phyloP scores from a whole-genome alignment of 2,797 vertebrate genomes.

The Philypnodon macrostomus region DNA sequence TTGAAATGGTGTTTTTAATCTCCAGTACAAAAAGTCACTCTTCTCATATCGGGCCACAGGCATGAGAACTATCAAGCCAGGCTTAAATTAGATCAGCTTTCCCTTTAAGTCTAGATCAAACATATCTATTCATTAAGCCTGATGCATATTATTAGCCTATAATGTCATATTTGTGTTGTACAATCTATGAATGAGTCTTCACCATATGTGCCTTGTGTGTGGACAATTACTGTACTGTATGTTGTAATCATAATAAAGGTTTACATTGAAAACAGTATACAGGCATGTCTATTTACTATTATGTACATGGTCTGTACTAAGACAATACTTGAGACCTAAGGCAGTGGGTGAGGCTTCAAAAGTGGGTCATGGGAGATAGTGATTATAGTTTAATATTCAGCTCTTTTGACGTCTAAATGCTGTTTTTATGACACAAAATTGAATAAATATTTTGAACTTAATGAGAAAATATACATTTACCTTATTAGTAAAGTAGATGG shows the following conservation, averaged over 20 bases:
- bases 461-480: no score
- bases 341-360: no score
- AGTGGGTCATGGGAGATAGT: no score
- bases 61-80: conserved; percentile 48
- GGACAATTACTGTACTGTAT: conserved; percentile 31
- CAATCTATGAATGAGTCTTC: conserved; percentile 42
- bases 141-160: conserved; percentile 12
- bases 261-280: conserved; percentile 77
- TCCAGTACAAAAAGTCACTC: conserved; percentile 46
- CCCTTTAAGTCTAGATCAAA: conserved; percentile 40
- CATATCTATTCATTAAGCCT: conserved; percentile 19
- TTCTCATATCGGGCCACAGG: conserved; percentile 54
- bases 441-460: no score
- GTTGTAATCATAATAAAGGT: conserved; percentile 74
- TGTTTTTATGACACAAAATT: no score
- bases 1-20: conserved; percentile 75
- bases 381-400: no score
- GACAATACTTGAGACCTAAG: no score
- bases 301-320: no score
- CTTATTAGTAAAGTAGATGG: no score
- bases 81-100: conserved; percentile 48
- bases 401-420: no score
- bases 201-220: conserved; percentile 71
- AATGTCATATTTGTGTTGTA: conserved; percentile 36
- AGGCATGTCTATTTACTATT: no score